These are phyloP conservation scores for Esox lucius DNA, from an alignment of 2,797 vertebrate species.

Conservation along the genomic window DNA sequence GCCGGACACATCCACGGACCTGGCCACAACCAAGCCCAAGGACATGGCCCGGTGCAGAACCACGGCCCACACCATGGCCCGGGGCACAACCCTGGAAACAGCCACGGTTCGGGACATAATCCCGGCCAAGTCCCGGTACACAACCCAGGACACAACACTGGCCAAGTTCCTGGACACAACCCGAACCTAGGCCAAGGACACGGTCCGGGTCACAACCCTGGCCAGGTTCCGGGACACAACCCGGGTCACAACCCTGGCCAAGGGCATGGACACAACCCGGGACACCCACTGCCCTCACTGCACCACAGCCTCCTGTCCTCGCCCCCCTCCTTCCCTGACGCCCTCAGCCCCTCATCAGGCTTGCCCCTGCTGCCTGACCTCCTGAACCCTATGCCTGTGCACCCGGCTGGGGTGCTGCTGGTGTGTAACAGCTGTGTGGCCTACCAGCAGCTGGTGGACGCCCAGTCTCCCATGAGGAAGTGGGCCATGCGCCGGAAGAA, in stretches of 20 bases:
- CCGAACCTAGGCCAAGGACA: conserved; percentile 54
- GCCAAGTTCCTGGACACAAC: conserved; percentile 48
- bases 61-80: conserved; percentile 54
- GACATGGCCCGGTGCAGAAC: conserved; percentile 41
- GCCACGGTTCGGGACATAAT: conserved; percentile 56
- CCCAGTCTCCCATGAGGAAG: conserved; percentile 83
- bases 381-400: conserved; percentile 79
- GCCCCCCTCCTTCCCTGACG: conserved; percentile 72
- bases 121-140: conserved; percentile 46
- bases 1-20: conserved; percentile 46
- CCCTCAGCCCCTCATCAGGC: conserved; percentile 69
- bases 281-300: conserved; percentile 68
- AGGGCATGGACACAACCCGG: conserved; percentile 44
- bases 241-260: conserved; percentile 39
- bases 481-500: conserved; percentile 93
- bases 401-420: conserved; percentile 90
- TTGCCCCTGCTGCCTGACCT: conserved; percentile 78
- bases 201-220: conserved; percentile 28
- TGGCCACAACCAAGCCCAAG: too few species aligned
- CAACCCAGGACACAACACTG: conserved; percentile 29
- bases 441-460: conserved; percentile 88
- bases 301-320: conserved; percentile 73
- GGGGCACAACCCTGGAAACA: conserved; percentile 36
- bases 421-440: conserved; percentile 95
- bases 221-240: conserved; percentile 47